Base-by-base conservation (phyloP, 2,113 vertebrate genomes). In the Cheilinus undulatus region DNA sequence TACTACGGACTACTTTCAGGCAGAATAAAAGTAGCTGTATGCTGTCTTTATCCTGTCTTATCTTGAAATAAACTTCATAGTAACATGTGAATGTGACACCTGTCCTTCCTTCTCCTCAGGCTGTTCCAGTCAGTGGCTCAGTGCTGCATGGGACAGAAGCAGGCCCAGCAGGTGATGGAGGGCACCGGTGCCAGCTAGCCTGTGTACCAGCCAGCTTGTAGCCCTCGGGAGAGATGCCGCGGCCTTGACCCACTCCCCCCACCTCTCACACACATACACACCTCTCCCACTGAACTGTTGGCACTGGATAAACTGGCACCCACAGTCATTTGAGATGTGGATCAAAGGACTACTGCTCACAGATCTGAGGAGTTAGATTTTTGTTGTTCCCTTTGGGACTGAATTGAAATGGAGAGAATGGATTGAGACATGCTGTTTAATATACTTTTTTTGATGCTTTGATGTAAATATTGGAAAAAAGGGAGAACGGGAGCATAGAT, bases 121-220 rank as follows among this genome's bases (percentile, higher is more conserved):
- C 90, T 99, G 93, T 99, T 99, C 95, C 98, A 99, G 93, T 99
- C 98, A 0, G 98, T 99, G 11, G 98, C 98, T 57, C 98, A 99
- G 92, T 99, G 98, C 93, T 99, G 98, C 88, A 99, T 99, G 98
- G 98, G 98, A 76, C 98, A 99, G 93, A 99, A 99, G 78, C 98
- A 99, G 84, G 97, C 98, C 81, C 97, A 99, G 93, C 98, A 99
- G 92, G 98, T 99, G 46, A 99, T 99, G 98, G 98, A 99, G 91
- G 98, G 98, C 80, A 98, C 97, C 2, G 95, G 97, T 87, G 96
- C 98, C 94, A 99, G 97, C 93, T 99, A 99, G 91, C 87, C 73
- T 84, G 84, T 69, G 38, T 74, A 73, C 84, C 85, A 76, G 51
- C 56, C 86, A 76, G 78, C 88, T 89, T 68, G 74, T 75, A 74